Conservation (phyloP, 2,888 invertebrate genomes). For the Taenaris catops region DNA sequence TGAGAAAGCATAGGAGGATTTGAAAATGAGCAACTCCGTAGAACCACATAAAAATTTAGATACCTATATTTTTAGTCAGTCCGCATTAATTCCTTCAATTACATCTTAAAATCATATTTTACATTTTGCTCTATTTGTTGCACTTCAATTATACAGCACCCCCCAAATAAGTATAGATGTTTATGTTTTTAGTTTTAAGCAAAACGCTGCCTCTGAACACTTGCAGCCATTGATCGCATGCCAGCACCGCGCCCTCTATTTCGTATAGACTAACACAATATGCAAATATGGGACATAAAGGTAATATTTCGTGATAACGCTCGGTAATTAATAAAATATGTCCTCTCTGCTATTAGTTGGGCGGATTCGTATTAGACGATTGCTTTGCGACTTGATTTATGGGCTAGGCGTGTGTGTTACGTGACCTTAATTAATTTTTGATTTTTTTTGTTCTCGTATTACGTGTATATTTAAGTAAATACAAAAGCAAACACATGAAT, state of each 20-base stretch:
- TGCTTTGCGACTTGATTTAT: slow-evolving; percentile 30
- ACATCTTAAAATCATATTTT: too few species aligned
- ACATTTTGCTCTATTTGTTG: too few species aligned
- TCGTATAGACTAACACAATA: slow-evolving; percentile 66
- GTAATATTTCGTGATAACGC: slow-evolving; percentile 75
- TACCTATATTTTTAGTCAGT: too few species aligned
- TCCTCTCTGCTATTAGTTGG: slow-evolving; percentile 57
- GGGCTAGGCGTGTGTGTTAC: slow-evolving; percentile 28
- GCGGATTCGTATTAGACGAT: slow-evolving; percentile 33
- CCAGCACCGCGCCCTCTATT: slow-evolving; percentile 50
- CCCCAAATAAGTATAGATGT: too few species aligned
- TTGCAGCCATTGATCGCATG: slow-evolving; percentile 45
- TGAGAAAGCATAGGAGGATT: too few species aligned
- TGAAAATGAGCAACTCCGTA: too few species aligned
- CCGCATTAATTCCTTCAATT: too few species aligned
- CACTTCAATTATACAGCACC: too few species aligned
- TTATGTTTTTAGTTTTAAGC: too few species aligned
- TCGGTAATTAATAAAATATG: slow-evolving; percentile 77
- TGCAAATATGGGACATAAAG: slow-evolving; percentile 76
- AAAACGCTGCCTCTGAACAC: slow-evolving; percentile 21
- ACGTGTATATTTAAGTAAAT: too few species aligned
- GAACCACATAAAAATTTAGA: too few species aligned
- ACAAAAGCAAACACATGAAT: too few species aligned
- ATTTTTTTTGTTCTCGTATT: slow-evolving; percentile 13
- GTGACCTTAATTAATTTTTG: slow-evolving; percentile 49